Evolutionary conservation across 2,113 vertebrate species (phyloP).

Genomic region (Pardalotus punctatus): DNA sequence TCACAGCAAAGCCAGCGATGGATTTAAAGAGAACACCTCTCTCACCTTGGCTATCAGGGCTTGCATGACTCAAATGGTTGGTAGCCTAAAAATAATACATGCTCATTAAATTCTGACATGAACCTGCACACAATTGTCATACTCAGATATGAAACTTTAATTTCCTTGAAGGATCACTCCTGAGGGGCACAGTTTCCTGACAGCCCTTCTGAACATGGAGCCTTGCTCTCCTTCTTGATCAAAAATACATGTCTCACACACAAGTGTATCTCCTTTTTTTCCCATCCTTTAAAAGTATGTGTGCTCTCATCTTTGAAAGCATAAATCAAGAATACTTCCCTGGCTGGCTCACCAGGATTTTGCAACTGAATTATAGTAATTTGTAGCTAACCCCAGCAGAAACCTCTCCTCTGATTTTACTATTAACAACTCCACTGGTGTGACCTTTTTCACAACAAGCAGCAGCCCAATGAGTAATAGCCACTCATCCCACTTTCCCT

Average conservation of each 20-base stretch:
- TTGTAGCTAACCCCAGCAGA: slow-evolving; percentile 9
- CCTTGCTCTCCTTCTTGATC: not conserved
- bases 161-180: not conserved
- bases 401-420: not conserved
- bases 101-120: not conserved
- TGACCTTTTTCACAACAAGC: not conserved
- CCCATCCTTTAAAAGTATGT: not conserved
- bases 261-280: not conserved
- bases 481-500: not conserved
- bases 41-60: not conserved
- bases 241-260: not conserved
- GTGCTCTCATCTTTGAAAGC: not conserved
- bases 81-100: not conserved
- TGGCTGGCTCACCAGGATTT: not conserved
- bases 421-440: not conserved
- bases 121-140: not conserved
- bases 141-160: not conserved
- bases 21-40: not conserved
- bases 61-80: not conserved
- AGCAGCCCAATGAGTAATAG: not conserved
- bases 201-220: not conserved
- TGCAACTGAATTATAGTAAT: not conserved
- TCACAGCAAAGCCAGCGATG: not conserved
- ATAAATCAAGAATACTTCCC: not conserved
- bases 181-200: not conserved